phyloP scores from a whole-genome alignment of 2,113 vertebrate genomes.

The Cyanoderma ruficeps region DNA sequence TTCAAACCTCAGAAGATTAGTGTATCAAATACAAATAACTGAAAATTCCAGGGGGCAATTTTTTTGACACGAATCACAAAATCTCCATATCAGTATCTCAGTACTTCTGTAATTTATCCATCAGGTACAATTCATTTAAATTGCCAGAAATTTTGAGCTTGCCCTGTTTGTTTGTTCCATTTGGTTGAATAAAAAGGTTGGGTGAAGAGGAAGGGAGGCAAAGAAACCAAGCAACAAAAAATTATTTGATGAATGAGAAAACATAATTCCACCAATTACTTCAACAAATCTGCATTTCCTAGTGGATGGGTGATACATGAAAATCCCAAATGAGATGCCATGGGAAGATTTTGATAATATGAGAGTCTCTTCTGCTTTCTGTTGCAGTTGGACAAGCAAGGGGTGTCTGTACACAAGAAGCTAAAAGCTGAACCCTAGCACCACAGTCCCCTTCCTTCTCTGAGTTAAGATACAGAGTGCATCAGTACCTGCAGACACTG shows the following conservation, averaged over 20 bases:
- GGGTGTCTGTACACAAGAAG: background rate
- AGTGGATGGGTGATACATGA: background rate
- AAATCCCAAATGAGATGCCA: background rate
- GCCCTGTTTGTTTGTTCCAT: background rate
- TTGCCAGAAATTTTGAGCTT: background rate
- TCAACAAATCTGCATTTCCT: background rate
- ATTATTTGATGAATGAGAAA: background rate
- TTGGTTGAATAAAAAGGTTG: background rate
- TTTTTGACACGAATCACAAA: background rate
- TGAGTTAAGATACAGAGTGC: background rate
- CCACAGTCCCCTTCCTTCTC: background rate
- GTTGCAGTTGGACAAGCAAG: background rate
- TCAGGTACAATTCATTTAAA: background rate
- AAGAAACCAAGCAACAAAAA: background rate
- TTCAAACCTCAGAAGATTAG: background rate
- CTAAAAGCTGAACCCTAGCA: background rate
- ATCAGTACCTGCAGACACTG: background rate
- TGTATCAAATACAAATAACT: background rate
- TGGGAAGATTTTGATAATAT: background rate
- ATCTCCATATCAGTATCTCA: background rate
- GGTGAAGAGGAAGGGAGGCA: rapidly evolving
- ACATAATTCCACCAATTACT: background rate
- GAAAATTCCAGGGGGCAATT: background rate
- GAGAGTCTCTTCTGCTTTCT: background rate
- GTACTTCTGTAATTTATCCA: background rate